Evolutionary conservation across 2,113 vertebrate genomes (phyloP).

Genomic region (Sciurus niger): DNA sequence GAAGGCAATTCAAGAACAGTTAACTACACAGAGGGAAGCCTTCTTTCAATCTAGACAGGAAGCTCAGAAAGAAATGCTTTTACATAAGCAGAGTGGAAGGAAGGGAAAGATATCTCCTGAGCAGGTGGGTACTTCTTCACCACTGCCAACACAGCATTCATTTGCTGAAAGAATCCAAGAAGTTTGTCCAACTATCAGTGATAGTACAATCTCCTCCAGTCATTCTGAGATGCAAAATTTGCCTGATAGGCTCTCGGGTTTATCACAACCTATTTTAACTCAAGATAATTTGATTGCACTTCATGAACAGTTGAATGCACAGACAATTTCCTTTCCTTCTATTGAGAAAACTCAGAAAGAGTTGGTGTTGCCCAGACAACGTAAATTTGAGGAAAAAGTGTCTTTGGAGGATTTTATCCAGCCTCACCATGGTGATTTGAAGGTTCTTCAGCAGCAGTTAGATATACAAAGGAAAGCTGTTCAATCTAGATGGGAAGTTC

Average conservation of each 20-base stretch:
- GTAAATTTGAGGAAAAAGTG: slow-evolving; percentile 43
- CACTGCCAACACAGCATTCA: not conserved
- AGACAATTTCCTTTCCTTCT: not conserved
- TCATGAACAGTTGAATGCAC: not conserved
- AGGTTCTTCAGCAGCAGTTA: slow-evolving; percentile 84
- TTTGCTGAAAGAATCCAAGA: slow-evolving; percentile 55
- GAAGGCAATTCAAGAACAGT: slow-evolving; percentile 85
- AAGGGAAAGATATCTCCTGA: slow-evolving; percentile 72
- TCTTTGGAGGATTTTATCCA: slow-evolving; percentile 80
- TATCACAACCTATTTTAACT: slow-evolving; percentile 55
- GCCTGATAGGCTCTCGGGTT: slow-evolving; percentile 10
- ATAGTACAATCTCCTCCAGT: not conserved
- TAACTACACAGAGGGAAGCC: slow-evolving; percentile 87
- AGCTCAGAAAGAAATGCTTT: slow-evolving; percentile 82
- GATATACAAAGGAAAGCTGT: slow-evolving; percentile 86
- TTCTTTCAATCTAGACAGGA: slow-evolving; percentile 84
- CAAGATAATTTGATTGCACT: slow-evolving; percentile 41
- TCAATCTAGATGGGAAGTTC: slow-evolving; percentile 85
- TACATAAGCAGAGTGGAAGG: slow-evolving; percentile 82
- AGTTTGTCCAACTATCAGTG: slow-evolving; percentile 31
- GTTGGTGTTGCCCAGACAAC: not conserved
- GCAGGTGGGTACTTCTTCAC: not conserved
- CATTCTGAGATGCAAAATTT: slow-evolving; percentile 23
- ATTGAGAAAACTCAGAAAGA: slow-evolving; percentile 51
- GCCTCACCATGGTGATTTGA: slow-evolving; percentile 86